Conservation (phyloP, 2,797 vertebrate genomes). For the Tragopan temminckii region DNA sequence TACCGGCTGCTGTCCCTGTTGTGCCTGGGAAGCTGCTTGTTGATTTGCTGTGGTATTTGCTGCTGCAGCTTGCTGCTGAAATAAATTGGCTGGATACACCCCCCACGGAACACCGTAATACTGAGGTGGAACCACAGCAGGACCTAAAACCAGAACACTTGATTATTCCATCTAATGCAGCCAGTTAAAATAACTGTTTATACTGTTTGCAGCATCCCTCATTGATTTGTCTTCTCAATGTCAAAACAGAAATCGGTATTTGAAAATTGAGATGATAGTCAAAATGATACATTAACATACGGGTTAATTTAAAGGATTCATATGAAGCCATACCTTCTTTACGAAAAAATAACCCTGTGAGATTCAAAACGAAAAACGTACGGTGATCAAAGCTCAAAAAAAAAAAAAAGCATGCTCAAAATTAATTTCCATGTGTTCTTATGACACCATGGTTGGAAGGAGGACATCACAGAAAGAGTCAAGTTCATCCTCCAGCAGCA, state of each 20-base stretch:
- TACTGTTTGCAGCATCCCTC: background rate
- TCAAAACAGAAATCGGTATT: background rate
- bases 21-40: constrained; percentile 93
- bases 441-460: background rate
- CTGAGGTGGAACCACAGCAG: constrained; percentile 96
- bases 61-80: constrained; percentile 94
- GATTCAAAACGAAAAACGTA: background rate
- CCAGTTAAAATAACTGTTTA: background rate
- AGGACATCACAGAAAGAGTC: background rate
- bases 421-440: background rate
- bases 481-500: background rate
- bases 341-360: background rate
- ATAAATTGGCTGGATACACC: constrained; percentile 97
- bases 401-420: background rate
- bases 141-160: constrained; percentile 83
- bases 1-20: constrained; percentile 92
- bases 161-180: background rate
- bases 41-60: constrained; percentile 94
- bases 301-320: background rate
- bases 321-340: background rate
- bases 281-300: background rate
- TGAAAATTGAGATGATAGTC: background rate
- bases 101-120: constrained; percentile 99
- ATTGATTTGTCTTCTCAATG: background rate
- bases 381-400: background rate